These are phyloP conservation scores for Argyrosomus japonicus DNA, from an alignment of 2,113 vertebrate genomes.

Conservation along the genomic window DNA sequence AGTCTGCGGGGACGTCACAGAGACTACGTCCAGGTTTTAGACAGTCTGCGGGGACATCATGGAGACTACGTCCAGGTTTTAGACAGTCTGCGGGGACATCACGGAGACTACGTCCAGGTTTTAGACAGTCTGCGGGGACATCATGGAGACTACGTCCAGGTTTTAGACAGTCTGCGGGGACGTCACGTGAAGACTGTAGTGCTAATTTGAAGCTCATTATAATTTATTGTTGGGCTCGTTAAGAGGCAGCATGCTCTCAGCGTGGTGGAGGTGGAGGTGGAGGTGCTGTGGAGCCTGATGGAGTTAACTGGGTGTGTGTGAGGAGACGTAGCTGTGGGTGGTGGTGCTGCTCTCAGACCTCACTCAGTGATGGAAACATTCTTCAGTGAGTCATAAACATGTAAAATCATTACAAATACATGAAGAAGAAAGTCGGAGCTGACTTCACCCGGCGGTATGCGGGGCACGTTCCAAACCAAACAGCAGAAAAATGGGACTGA, in stretches of 20 bases:
- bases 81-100: too few relatives aligned
- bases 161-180: too few relatives aligned
- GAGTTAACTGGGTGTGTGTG: slow-evolving; percentile 33
- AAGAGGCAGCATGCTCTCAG: slow-evolving; percentile 13
- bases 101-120: too few relatives aligned
- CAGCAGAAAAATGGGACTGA: slow-evolving; percentile 38
- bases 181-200: too few relatives aligned
- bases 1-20: too few relatives aligned
- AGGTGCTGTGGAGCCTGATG: slow-evolving; percentile 9
- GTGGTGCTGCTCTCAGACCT: slow-evolving; percentile 27
- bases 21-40: too few relatives aligned
- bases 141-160: too few relatives aligned
- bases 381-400: slow-evolving; percentile 54
- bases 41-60: too few relatives aligned
- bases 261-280: not conserved
- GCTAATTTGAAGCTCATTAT: slow-evolving; percentile 1
- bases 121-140: too few relatives aligned
- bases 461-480: slow-evolving; percentile 35
- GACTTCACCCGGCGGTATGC: slow-evolving; percentile 10
- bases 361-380: slow-evolving; percentile 60
- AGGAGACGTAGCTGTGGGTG: slow-evolving; percentile 34
- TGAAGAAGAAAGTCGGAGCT: slow-evolving; percentile 1
- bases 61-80: too few relatives aligned
- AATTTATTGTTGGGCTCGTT: not conserved
- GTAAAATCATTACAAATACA: slow-evolving; percentile 57